Evolutionary conservation across 2,113 vertebrate genomes (phyloP).

Genomic region (Pionites leucogaster): DNA sequence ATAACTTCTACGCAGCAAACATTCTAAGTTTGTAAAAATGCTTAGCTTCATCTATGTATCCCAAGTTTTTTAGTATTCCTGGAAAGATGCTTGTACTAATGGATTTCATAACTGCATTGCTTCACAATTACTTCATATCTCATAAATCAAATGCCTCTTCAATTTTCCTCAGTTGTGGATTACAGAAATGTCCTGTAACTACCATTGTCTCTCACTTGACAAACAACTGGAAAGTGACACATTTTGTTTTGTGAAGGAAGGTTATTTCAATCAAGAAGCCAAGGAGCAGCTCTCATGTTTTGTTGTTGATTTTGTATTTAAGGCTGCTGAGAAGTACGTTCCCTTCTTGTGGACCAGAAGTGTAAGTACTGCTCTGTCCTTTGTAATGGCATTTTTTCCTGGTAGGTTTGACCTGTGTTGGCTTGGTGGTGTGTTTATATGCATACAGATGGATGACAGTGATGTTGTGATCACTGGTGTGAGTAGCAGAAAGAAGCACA

Average conservation of each 20-base stretch:
- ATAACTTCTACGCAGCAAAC: neutral
- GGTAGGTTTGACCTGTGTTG: neutral
- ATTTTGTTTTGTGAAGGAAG: neutral
- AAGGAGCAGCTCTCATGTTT: neutral
- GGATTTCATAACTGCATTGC: constrained; percentile 36
- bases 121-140: neutral
- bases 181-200: neutral
- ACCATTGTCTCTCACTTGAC: neutral
- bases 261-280: neutral
- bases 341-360: neutral
- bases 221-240: neutral
- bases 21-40: neutral
- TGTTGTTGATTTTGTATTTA: neutral
- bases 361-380: neutral
- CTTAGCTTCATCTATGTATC: neutral
- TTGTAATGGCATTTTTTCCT: neutral
- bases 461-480: neutral
- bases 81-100: neutral
- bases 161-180: neutral
- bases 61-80: constrained; percentile 3
- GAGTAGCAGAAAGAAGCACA: neutral
- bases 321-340: neutral
- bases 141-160: constrained; percentile 32
- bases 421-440: neutral
- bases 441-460: neutral